Base-by-base conservation (phyloP, 2,797 vertebrate genomes). In the Eutrigla gurnardus region DNA sequence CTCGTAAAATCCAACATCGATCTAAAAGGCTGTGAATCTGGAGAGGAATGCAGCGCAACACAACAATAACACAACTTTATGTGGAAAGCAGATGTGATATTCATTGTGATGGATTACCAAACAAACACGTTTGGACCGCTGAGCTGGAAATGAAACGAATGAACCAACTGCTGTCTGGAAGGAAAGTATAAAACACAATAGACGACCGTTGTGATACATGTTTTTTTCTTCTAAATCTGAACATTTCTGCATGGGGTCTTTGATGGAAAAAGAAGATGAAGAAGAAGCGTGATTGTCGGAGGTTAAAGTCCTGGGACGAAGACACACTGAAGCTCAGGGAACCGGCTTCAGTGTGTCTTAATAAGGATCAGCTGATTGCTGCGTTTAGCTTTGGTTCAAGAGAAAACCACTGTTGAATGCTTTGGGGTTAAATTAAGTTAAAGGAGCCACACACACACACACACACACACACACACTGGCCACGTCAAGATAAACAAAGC, bases 401-500 rank as follows among this genome's bases (percentile, higher is more conserved):
- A 78, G 35, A 37, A 72, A 65, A 63, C 55, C 82, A 47, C 57
- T 11, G n/a, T 60, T 67, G 50, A 52, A 39, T 39, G 36, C 12
- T 15, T 40, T 61, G 43, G 45, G 43, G 40, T 74, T 17, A 50
- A 37, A 39, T 64, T 33, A 61, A 54, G 70, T 80, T 66, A 61
- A 63, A n/a, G 0, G 12, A 18, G 45, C 61, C 54, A 32, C 55
- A 55, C 15, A 47, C 59, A 33, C 54, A 61, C 66, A 67, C 65
- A 62, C 73, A 72, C 32, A 65, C 53, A 77, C 58, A 68, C 63
- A 46, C 66, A 73, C 61, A 69, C 64, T 62, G 15, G 13, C 35
- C 5, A 32, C 52, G 46, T 6, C 14, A 61, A 78, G 39, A 49
- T 88, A 90, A 91, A 92, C 80, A 88, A 83, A 82, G 73, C 58